Percentiles rank a stretch among this genome's conserved stretches.
phyloP scores from a whole-genome alignment of 2,888 invertebrate genomes.

The Drosophila kanekoi region DNA sequence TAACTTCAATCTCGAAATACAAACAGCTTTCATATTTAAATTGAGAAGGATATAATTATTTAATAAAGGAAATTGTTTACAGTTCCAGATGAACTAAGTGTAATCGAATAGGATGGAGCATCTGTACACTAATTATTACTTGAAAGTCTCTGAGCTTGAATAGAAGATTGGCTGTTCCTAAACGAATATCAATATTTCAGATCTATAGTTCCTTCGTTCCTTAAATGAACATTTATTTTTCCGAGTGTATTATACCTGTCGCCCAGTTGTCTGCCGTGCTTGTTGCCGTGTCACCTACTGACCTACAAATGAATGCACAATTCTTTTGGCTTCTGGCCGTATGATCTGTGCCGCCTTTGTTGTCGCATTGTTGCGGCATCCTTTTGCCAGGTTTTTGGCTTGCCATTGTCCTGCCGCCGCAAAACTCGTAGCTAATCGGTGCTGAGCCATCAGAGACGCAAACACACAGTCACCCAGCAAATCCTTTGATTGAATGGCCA shows the following conservation, averaged over 20 bases:
- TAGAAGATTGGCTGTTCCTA: too few relatives aligned
- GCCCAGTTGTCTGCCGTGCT: conserved; percentile 56
- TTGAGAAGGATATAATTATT: too few relatives aligned
- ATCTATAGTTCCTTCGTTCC: neutral
- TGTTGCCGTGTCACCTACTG: conserved; percentile 68
- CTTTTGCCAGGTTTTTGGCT: conserved; percentile 40
- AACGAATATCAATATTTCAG: too few relatives aligned
- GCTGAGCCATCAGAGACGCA: conserved; percentile 33
- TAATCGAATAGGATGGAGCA: too few relatives aligned
- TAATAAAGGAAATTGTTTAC: too few relatives aligned
- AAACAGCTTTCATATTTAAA: too few relatives aligned
- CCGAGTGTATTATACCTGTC: conserved; percentile 74
- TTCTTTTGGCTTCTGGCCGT: conserved; percentile 32
- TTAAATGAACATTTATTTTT: neutral
- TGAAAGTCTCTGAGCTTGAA: too few relatives aligned
- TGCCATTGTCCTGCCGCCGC: conserved; percentile 65
- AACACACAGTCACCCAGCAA: conserved; percentile 21
- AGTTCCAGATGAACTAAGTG: too few relatives aligned
- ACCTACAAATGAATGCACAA: conserved; percentile 53
- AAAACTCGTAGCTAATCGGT: conserved; percentile 52
- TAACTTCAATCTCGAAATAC: too few relatives aligned
- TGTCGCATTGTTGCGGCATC: conserved; percentile 60
- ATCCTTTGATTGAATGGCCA: conserved; percentile 64
- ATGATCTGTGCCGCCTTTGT: conserved; percentile 68
- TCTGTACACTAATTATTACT: too few relatives aligned